A percentile compares a stretch with the other conserved stretches of the same genome.
These are phyloP conservation scores for Chiroxiphia lanceolata DNA, from an alignment of 2,797 vertebrate genomes.

Conservation along the genomic window DNA sequence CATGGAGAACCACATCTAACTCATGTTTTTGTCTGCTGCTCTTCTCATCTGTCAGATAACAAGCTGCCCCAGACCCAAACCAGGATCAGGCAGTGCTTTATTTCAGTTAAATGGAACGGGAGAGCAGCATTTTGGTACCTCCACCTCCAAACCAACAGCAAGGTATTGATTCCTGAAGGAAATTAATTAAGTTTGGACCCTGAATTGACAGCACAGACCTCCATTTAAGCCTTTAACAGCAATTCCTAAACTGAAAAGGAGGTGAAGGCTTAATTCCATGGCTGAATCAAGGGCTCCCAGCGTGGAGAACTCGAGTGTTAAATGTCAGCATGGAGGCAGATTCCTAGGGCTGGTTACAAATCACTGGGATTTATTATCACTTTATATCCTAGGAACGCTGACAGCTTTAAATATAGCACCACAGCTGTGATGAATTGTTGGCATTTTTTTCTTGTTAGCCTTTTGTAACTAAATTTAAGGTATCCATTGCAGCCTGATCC, in stretches of 20 bases:
- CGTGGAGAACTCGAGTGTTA: not conserved
- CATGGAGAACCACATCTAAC: not conserved
- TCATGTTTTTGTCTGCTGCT: not conserved
- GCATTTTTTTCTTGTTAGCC: conserved; percentile 57
- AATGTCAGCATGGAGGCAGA: conserved; percentile 27
- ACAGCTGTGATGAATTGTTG: conserved; percentile 47
- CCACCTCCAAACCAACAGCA: not conserved
- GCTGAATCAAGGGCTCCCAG: not conserved
- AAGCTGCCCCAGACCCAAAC: not conserved
- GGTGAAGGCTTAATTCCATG: not conserved
- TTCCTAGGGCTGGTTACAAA: conserved; percentile 40
- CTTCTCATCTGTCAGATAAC: not conserved
- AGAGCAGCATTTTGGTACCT: not conserved
- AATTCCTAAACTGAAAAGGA: not conserved
- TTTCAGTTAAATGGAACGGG: not conserved
- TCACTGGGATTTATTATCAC: conserved; percentile 20
- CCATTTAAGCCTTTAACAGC: not conserved
- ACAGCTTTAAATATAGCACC: conserved; percentile 59
- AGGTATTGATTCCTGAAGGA: not conserved
- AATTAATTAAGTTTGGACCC: not conserved
- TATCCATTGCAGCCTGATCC: conserved; percentile 51
- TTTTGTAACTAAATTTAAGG: conserved; percentile 64
- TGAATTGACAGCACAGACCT: not conserved
- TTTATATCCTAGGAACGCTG: conserved; percentile 42
- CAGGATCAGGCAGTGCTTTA: not conserved